Conservation (phyloP, 2,797 vertebrate species). For the Xerus rutilus region DNA sequence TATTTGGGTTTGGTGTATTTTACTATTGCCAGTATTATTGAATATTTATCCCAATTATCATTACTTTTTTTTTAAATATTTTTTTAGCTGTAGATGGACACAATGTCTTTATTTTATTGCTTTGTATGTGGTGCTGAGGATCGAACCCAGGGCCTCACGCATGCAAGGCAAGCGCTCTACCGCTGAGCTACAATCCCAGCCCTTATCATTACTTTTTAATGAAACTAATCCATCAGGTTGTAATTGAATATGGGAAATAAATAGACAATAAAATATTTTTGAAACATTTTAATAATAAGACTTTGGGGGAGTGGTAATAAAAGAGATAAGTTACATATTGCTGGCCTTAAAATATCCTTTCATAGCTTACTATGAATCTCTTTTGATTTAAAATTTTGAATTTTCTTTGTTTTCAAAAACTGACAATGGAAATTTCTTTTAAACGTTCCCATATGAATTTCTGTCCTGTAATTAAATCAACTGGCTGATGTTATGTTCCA, state of each 20-base stretch:
- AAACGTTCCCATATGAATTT: slow-evolving; percentile 71
- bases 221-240: slow-evolving; percentile 66
- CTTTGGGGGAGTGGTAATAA: slow-evolving; percentile 2
- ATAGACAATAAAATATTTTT: slow-evolving; percentile 59
- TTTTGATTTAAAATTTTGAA: slow-evolving; percentile 60
- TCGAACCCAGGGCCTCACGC: too few relatives aligned
- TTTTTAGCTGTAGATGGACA: too few relatives aligned
- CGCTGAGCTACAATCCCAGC: too few relatives aligned
- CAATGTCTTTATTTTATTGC: too few relatives aligned
- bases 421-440: slow-evolving; percentile 70
- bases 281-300: slow-evolving; percentile 67
- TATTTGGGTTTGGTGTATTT: slow-evolving; percentile 24
- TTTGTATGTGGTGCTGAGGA: too few relatives aligned
- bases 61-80: too few relatives aligned
- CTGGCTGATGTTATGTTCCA: slow-evolving; percentile 47
- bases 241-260: slow-evolving; percentile 67
- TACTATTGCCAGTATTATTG: slow-evolving; percentile 60
- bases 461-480: slow-evolving; percentile 66
- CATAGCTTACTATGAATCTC: slow-evolving; percentile 33
- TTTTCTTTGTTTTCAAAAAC: slow-evolving; percentile 66
- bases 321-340: slow-evolving; percentile 59
- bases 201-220: slow-evolving; percentile 77
- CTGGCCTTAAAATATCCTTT: slow-evolving; percentile 53
- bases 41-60: slow-evolving; percentile 20
- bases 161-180: too few relatives aligned